These are phyloP conservation scores for Hypsopygia costalis DNA, from an alignment of 2,888 invertebrate species.

Conservation along the genomic window DNA sequence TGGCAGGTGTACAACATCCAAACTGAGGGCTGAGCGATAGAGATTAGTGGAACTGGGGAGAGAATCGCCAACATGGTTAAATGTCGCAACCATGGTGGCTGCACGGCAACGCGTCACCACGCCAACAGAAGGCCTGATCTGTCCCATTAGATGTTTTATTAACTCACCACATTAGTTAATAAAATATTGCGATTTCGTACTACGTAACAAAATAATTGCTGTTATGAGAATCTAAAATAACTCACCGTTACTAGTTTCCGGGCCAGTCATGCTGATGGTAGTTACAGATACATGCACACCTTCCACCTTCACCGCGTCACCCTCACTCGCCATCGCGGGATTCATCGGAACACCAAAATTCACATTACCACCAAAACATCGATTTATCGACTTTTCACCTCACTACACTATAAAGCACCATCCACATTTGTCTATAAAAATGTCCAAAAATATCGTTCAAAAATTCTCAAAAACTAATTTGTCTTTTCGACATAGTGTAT, in stretches of 20 bases:
- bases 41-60: too few relatives aligned
- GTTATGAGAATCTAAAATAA: not conserved
- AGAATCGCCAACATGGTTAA: too few relatives aligned
- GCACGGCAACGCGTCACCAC: too few relatives aligned
- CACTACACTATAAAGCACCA: conserved; percentile 62
- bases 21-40: too few relatives aligned
- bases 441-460: conserved; percentile 48
- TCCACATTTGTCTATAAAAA: conserved; percentile 36
- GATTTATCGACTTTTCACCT: conserved; percentile 48
- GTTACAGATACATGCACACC: conserved; percentile 87
- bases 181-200: too few relatives aligned
- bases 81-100: too few relatives aligned
- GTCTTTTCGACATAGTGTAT: conserved; percentile 39
- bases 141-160: too few relatives aligned
- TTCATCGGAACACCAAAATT: conserved; percentile 36
- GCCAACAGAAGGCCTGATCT: too few relatives aligned
- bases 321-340: conserved; percentile 66
- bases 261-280: conserved; percentile 86
- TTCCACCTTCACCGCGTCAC: conserved; percentile 72
- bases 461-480: conserved; percentile 44
- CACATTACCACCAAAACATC: conserved; percentile 47
- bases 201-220: too few relatives aligned
- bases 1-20: too few relatives aligned
- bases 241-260: conserved; percentile 80
- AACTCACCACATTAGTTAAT: too few relatives aligned